phyloP scores from a whole-genome alignment of 2,888 invertebrate genomes.

The Cetonia aurata region DNA sequence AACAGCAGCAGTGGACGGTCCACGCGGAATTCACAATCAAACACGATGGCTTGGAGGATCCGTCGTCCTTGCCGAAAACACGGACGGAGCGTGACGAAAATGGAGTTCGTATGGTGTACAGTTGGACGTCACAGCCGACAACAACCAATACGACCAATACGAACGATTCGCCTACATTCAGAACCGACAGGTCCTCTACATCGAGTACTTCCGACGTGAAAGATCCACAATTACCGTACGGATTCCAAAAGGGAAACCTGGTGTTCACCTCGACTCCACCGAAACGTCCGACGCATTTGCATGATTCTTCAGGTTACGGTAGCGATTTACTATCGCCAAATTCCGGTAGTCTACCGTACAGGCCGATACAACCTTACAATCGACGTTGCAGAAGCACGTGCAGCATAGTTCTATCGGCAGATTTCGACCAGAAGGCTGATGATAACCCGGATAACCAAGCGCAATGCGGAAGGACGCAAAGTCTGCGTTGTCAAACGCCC shows the following conservation, averaged over 20 bases:
- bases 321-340: slow-evolving; percentile 69
- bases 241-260: slow-evolving; percentile 70
- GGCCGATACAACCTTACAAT: slow-evolving; percentile 63
- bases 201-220: slow-evolving; percentile 41
- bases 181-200: slow-evolving; percentile 45
- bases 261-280: slow-evolving; percentile 69
- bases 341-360: slow-evolving; percentile 60
- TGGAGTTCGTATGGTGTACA: slow-evolving; percentile 70
- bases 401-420: slow-evolving; percentile 74
- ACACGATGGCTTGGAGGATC: slow-evolving; percentile 65
- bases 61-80: slow-evolving; percentile 61
- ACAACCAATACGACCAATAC: slow-evolving; percentile 31
- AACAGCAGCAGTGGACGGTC: slow-evolving; percentile 76
- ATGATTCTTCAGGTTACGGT: slow-evolving; percentile 66
- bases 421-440: slow-evolving; percentile 62
- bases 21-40: slow-evolving; percentile 77
- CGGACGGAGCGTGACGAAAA: slow-evolving; percentile 66
- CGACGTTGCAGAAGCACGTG: slow-evolving; percentile 76
- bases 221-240: slow-evolving; percentile 57
- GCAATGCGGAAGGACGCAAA: slow-evolving; percentile 63
- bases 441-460: slow-evolving; percentile 47
- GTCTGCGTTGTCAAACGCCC: slow-evolving; percentile 65
- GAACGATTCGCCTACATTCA: slow-evolving; percentile 46
- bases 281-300: slow-evolving; percentile 41
- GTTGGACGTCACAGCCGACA: slow-evolving; percentile 65